phyloP scores from a whole-genome alignment of 2,888 invertebrate species.

The Pocota personata region DNA sequence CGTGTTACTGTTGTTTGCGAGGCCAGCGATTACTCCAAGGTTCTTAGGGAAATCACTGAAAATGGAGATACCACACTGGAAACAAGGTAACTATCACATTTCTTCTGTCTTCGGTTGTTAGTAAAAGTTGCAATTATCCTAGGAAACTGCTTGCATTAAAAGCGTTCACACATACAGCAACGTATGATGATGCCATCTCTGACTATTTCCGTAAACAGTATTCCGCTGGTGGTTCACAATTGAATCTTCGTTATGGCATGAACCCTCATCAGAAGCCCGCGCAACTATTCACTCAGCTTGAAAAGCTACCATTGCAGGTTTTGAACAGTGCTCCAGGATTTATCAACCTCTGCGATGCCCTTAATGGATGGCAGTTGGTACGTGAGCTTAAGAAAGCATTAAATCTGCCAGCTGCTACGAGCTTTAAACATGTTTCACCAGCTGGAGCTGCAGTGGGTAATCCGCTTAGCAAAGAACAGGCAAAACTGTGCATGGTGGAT shows the following conservation, averaged over 20 bases:
- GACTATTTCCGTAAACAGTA: constrained; percentile 97
- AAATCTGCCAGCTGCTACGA: constrained; percentile 94
- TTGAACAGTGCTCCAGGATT: constrained; percentile 98
- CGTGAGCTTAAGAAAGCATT: constrained; percentile 92
- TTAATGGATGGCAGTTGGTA: constrained; percentile 99
- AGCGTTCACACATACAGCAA: constrained; percentile 98
- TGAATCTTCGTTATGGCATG: constrained; percentile 96
- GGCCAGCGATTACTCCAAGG: constrained; percentile 91
- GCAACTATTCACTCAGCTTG: constrained; percentile 92
- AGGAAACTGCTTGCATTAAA: constrained; percentile 93
- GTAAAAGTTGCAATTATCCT: constrained; percentile 44
- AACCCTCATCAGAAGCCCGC: constrained; percentile 99
- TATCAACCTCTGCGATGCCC: constrained; percentile 98
- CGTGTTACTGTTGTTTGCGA: constrained; percentile 97
- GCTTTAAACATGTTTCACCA: constrained; percentile 99
- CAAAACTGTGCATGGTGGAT: constrained; percentile 96
- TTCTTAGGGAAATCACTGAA: constrained; percentile 88
- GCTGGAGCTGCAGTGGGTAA: constrained; percentile 97
- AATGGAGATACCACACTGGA: constrained; percentile 89
- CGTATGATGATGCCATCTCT: constrained; percentile 96
- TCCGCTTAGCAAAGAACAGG: constrained; percentile 90
- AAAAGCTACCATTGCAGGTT: constrained; percentile 92
- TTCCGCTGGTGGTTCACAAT: constrained; percentile 89
- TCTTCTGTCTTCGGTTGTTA: not conserved
- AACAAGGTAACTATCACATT: constrained; percentile 77